These are phyloP conservation scores for Tetraneura akinire DNA, from an alignment of 1,140 invertebrate species.

Conservation along the genomic window DNA sequence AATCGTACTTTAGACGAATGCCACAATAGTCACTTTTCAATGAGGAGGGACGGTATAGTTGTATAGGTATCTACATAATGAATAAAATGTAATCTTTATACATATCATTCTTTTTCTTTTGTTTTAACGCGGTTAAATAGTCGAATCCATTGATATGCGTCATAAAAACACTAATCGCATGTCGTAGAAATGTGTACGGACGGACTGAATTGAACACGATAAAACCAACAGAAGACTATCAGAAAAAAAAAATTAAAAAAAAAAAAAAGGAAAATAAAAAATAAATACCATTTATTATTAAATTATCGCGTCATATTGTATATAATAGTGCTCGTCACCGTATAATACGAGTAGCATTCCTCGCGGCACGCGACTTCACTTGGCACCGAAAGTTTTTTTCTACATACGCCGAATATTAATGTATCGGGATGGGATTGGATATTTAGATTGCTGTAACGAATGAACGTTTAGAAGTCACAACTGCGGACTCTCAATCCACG, in stretches of 20 bases:
- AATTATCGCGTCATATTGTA: background rate
- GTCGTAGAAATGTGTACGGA: too few species aligned
- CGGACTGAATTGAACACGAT: too few species aligned
- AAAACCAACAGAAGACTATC: too few species aligned
- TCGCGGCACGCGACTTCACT: background rate
- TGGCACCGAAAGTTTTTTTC: slow-evolving; percentile 8
- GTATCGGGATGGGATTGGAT: background rate
- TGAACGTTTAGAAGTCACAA: background rate
- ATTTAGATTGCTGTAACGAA: background rate
- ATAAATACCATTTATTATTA: background rate
- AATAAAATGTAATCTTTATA: too few species aligned
- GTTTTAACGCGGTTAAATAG: background rate
- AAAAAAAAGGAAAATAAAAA: background rate
- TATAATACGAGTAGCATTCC: background rate
- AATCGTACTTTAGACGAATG: background rate
- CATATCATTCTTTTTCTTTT: background rate
- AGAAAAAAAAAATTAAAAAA: background rate
- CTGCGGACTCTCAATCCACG: too few species aligned
- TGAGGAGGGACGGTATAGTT: background rate
- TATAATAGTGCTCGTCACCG: too few species aligned
- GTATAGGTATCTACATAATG: too few species aligned
- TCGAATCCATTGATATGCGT: background rate
- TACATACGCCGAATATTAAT: background rate
- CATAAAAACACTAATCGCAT: too few species aligned
- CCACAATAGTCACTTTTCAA: background rate